phyloP scores from a whole-genome alignment of 2,797 vertebrate genomes.

The Chromis chromis region DNA sequence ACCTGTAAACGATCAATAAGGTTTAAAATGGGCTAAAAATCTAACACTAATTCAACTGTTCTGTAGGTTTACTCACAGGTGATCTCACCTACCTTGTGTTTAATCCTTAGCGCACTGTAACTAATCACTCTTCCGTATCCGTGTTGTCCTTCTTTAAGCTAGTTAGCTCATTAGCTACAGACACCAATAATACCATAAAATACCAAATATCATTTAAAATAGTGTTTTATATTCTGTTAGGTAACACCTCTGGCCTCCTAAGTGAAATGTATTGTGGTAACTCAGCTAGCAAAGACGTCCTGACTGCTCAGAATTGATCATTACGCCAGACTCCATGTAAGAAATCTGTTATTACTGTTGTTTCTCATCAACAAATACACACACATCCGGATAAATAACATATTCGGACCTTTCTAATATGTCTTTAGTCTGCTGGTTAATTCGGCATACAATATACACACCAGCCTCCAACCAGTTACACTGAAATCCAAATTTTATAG shows the following conservation, averaged over 20 bases:
- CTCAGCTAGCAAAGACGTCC: rapidly evolving
- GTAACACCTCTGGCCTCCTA: neutral
- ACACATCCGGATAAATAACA: rapidly evolving
- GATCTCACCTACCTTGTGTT: neutral
- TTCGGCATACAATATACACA: neutral
- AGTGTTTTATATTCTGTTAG: neutral
- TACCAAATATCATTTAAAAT: rapidly evolving
- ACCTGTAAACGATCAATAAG: no score
- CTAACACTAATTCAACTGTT: rapidly evolving
- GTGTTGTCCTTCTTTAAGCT: conserved; percentile 15
- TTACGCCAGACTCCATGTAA: neutral
- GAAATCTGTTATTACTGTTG: neutral
- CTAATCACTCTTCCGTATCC: neutral
- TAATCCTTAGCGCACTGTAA: neutral
- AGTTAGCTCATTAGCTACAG: neutral
- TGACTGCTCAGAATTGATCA: no score
- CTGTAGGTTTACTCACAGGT: rapidly evolving
- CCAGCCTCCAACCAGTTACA: neutral
- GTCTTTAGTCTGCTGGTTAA: neutral
- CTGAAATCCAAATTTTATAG: neutral
- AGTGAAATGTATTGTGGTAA: rapidly evolving
- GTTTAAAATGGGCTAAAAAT: neutral
- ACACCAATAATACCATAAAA: rapidly evolving
- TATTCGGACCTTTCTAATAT: neutral
- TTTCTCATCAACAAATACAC: neutral